Conservation (phyloP, 2,888 invertebrate genomes). For the Coelogynopora nodosa region DNA sequence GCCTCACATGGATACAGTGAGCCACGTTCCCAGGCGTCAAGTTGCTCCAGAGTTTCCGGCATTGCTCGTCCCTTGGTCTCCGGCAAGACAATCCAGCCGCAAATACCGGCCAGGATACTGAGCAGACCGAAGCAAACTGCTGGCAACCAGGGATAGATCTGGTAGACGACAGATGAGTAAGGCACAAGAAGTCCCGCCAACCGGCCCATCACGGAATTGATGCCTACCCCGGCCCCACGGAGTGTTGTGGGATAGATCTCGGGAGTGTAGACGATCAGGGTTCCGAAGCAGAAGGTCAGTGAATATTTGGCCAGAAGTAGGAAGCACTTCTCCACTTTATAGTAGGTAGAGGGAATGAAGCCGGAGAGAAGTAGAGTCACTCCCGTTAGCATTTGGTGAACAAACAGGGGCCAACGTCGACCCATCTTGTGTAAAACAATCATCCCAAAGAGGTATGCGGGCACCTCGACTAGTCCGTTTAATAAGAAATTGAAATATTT, state of each 20-base stretch:
- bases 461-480: background rate
- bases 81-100: background rate
- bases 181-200: background rate
- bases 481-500: background rate
- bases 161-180: background rate
- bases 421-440: background rate
- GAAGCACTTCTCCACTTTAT: background rate
- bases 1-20: background rate
- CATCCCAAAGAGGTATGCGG: background rate
- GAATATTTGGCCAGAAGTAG: constrained; percentile 16
- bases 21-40: background rate
- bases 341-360: background rate
- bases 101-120: background rate
- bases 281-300: background rate
- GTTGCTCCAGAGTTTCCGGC: background rate
- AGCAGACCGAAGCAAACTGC: background rate
- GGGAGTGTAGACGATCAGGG: background rate
- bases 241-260: constrained; percentile 29
- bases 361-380: background rate
- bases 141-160: background rate
- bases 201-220: background rate
- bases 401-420: background rate
- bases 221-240: background rate
- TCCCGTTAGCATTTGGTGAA: constrained; percentile 10
- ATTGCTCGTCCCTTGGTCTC: background rate